Evolutionary conservation across 2,888 invertebrate species (phyloP), one percentile per base, ranked within the genome.

Genomic region (Acleris sparsana): DNA sequence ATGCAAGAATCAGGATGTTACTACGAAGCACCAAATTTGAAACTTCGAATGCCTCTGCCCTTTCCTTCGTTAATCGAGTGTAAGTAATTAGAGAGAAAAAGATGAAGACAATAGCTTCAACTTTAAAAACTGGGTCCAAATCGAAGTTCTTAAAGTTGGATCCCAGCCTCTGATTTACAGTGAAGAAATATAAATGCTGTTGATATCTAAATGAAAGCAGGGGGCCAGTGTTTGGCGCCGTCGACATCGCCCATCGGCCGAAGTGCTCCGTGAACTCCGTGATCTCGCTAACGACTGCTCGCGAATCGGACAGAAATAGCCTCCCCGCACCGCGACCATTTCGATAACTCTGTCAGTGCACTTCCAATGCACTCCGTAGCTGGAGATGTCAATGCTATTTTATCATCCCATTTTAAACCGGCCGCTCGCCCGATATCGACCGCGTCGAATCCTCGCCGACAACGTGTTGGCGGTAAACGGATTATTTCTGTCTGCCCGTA

Each of bases 281-380:
- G 76, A 74, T 82, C 39, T 39, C 80, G 80, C 79, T 80, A 84
- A 86, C 81, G 84, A 84, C 80, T 77, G 72, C 87, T 88, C 84
- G 90, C 90, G 77, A 91, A 92, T 86, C 77, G 79, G 81, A 82
- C 89, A 84, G 83, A 87, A 91, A 92, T 92, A 92, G 79, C 85
- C 82, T 80, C 84, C 87, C 87, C 86, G 78, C 86, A 73, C 80
- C 72, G 79, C 77, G 78, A 75, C 76, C 76, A 76, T 75, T 73
- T 71, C 76, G 85, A 86, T 88, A 88, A 88, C 87, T 89, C 86
- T 83, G 90, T 90, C 89, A 80, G 79, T 84, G 84, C 83, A 80
- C 75, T 80, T 83, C 85, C 84, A 86, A 85, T 89, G 89, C 87
- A 87, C 83, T 83, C 82, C 88, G 80, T 87, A 81, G 89, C 84